Evolutionary conservation across 2,888 invertebrate species (phyloP), one percentile per base, ranked within the genome.

Genomic region (Caenorhabditis uteleia): DNA sequence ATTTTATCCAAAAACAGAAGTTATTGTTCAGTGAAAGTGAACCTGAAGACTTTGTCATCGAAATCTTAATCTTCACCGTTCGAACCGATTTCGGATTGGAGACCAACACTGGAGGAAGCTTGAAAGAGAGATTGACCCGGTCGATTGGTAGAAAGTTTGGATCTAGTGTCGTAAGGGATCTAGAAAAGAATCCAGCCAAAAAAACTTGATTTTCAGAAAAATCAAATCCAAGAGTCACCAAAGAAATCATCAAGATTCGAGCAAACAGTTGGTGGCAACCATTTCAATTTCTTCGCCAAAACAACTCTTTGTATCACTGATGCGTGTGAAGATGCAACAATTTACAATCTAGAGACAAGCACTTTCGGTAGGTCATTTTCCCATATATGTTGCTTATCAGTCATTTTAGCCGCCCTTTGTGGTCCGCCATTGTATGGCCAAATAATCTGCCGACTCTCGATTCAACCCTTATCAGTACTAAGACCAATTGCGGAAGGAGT

Each of bases 391-490:
- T 20, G 7, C 23, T 27, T 31, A 26, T 27, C 27, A 47, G 2
- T 44, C n/a, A n/a, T 45, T 70, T 39, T 55, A 74, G 70, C 72
- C 20, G 72, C 70, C 49, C 64, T 75, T 0, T 68, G 67, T 18
- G 75, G 75, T 18, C 75, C 75, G 39, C 75, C 75, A 10, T 61
- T 75, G 16, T 75, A 75, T 36, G 75, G 75, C 1, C 67, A 70
- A 26, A 55, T 75, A 16, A 64, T 75, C 27, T 75, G 70, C 46
- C 64, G 75, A 3, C 42, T 75, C 33, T 70, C 58, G 2, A 68
- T 68, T 36, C 72, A 70, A 36, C 75, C 75, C 3, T 58, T 64
- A 45, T 75, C 75, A 2, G 69, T 71, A 1, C 57, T 69, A 2
- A 46, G 60, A 26, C 70, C 75, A 7, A 55, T 75, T 26, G 61